These are phyloP conservation scores for Ceratina japonica DNA, from an alignment of 1,140 invertebrate genomes.

Conservation along the genomic window DNA sequence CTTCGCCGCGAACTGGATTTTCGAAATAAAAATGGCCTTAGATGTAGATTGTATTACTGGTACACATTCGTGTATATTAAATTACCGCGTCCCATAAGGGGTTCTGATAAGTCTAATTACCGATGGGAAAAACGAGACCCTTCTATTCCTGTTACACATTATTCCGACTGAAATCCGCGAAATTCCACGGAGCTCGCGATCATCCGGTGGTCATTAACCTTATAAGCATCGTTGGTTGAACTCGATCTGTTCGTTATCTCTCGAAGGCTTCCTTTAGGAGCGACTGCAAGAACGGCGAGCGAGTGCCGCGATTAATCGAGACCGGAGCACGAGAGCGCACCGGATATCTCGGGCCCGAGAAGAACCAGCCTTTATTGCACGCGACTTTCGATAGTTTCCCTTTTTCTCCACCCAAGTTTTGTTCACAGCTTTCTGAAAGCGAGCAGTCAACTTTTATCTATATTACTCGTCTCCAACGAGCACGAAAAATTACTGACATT, in stretches of 20 bases:
- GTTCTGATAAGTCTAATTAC: no score
- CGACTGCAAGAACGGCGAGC: constrained; percentile 15
- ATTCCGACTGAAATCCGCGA: background rate
- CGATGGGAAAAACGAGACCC: no score
- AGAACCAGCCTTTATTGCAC: constrained; percentile 30
- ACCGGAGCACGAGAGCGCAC: constrained; percentile 15
- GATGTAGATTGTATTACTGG: no score
- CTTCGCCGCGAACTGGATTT: no score
- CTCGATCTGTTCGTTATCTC: constrained; percentile 60
- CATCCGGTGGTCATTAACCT: constrained; percentile 35
- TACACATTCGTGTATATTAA: no score
- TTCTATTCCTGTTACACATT: background rate
- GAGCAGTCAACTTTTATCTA: constrained; percentile 3
- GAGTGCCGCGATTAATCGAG: constrained; percentile 49
- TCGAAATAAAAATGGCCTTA: no score
- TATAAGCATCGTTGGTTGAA: constrained; percentile 37
- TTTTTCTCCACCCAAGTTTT: constrained; percentile 4
- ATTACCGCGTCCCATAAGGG: no score
- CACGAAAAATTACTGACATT: background rate
- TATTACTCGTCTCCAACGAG: background rate
- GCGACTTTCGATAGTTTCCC: constrained; percentile 40
- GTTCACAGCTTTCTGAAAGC: background rate
- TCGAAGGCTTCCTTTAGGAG: constrained; percentile 9
- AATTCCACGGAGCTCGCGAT: constrained; percentile 10
- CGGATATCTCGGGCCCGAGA: constrained; percentile 37